phyloP scores from a whole-genome alignment of 2,797 vertebrate species.

The Etheostoma perlongum region DNA sequence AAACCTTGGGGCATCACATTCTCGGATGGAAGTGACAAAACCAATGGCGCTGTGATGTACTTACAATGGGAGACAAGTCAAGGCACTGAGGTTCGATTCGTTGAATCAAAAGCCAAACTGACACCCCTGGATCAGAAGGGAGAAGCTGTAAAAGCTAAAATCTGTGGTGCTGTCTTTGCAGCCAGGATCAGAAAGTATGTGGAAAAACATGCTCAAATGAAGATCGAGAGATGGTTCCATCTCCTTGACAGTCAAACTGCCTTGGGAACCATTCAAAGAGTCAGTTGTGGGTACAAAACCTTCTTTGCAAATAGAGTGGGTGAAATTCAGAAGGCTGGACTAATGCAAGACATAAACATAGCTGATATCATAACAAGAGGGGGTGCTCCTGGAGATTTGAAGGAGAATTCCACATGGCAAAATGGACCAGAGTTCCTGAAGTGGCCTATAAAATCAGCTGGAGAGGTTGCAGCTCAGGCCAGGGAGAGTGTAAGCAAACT shows the following conservation, averaged over 20 bases:
- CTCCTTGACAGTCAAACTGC: not conserved
- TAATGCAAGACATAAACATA: not conserved
- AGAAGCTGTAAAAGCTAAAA: not conserved
- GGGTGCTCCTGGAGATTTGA: not conserved
- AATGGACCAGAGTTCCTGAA: not conserved
- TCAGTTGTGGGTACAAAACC: slow-evolving; percentile 7
- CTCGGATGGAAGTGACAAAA: not conserved
- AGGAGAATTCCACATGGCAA: not conserved
- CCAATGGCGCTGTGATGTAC: not conserved
- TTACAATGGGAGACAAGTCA: too few relatives aligned
- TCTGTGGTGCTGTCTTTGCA: too few relatives aligned
- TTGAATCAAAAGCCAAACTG: not conserved
- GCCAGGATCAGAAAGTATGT: too few relatives aligned
- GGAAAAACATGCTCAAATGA: not conserved
- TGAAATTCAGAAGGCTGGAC: not conserved
- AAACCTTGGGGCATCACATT: not conserved
- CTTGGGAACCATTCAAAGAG: not conserved
- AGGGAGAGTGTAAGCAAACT: not conserved
- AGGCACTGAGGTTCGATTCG: too few relatives aligned
- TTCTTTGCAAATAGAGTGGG: slow-evolving; percentile 17
- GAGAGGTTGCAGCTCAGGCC: not conserved
- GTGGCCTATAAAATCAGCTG: not conserved
- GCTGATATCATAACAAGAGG: slow-evolving; percentile 1
- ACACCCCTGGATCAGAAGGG: not conserved
- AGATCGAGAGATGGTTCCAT: not conserved